These are phyloP conservation scores for Phyllotis vaccarum DNA, from an alignment of 2,797 vertebrate species.

Conservation along the genomic window DNA sequence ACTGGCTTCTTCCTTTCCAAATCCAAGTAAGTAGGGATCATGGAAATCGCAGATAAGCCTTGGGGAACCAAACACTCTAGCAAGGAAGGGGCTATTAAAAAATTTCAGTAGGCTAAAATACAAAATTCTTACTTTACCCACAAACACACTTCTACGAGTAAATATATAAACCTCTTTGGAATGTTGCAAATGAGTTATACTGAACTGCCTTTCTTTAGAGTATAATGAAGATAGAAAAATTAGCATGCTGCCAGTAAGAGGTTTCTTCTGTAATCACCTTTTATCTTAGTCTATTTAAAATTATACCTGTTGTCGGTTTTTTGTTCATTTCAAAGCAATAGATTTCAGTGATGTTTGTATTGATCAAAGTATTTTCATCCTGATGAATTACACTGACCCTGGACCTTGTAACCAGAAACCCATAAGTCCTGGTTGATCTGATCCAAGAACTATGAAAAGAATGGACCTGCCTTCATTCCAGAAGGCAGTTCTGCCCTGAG, in stretches of 20 bases:
- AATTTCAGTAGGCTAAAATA: not conserved
- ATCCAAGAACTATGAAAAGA: not conserved
- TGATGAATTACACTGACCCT: not conserved
- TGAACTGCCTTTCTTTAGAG: not conserved
- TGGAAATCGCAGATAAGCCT: not conserved
- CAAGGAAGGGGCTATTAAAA: not conserved
- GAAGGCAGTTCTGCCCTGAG: not conserved
- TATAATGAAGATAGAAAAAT: not conserved
- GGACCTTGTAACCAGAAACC: not conserved
- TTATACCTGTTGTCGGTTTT: not conserved
- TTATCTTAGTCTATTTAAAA: not conserved
- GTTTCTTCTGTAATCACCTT: not conserved
- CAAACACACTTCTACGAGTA: not conserved
- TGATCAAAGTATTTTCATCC: conserved; percentile 9
- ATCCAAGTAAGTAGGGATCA: not conserved
- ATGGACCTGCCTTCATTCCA: not conserved
- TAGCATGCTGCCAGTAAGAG: not conserved
- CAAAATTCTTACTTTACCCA: not conserved
- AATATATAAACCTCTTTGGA: not conserved
- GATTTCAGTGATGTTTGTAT: not conserved
- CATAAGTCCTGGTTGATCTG: not conserved
- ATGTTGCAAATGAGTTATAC: not conserved
- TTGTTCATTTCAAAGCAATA: not conserved
- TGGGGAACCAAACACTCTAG: not conserved
- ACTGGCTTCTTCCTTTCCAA: not conserved